Evolutionary conservation across 2,888 invertebrate genomes (phyloP).

Genomic region (Amphiduros pacificus): DNA sequence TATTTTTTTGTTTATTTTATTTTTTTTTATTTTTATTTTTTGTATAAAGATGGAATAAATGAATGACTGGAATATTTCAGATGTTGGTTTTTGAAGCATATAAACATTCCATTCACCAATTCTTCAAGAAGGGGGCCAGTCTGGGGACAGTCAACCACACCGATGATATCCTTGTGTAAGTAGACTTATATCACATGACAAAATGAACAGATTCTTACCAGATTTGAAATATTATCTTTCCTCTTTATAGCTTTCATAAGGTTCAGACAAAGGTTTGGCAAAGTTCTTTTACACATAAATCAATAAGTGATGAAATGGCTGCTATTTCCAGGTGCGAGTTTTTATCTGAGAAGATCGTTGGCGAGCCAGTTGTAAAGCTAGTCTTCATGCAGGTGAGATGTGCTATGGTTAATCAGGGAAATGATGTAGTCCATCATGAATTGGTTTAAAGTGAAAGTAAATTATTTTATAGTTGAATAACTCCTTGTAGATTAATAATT

Average conservation of each 20-base stretch:
- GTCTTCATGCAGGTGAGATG: slow-evolving; percentile 55
- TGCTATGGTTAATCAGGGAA: too few relatives aligned
- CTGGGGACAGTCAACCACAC: slow-evolving; percentile 42
- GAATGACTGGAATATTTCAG: too few relatives aligned
- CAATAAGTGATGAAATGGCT: too few relatives aligned
- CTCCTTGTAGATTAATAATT: too few relatives aligned
- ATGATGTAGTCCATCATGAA: too few relatives aligned
- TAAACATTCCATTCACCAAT: slow-evolving; percentile 47
- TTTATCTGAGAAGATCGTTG: slow-evolving; percentile 52
- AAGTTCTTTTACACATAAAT: too few relatives aligned
- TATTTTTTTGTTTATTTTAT: not conserved
- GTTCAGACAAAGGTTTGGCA: too few relatives aligned
- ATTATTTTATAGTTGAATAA: too few relatives aligned
- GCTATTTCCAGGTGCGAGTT: slow-evolving; percentile 52
- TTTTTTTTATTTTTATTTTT: too few relatives aligned
- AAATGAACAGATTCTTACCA: not conserved
- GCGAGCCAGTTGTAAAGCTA: slow-evolving; percentile 57
- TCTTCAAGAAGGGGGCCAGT: slow-evolving; percentile 40
- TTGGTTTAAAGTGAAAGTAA: too few relatives aligned
- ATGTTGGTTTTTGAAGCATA: slow-evolving; percentile 54
- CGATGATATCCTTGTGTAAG: slow-evolving; percentile 56
- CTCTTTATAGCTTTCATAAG: not conserved
- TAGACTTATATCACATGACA: slow-evolving; percentile 16
- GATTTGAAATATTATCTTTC: not conserved
- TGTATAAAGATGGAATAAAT: too few relatives aligned